Conservation (phyloP, 2,888 invertebrate genomes). For the Eupsilia transversa region DNA sequence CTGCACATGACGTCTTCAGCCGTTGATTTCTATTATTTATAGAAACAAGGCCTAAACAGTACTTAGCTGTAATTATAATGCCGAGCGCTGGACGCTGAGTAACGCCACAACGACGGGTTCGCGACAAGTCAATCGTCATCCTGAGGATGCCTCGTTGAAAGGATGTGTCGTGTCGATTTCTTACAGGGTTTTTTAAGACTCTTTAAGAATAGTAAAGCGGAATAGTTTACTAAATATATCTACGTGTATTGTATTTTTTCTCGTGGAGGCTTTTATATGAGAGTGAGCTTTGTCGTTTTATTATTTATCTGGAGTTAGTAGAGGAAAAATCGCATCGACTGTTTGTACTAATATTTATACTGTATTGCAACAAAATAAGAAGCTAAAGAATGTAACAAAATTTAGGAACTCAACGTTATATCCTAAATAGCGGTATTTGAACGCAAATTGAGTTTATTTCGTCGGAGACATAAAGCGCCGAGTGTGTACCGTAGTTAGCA, state of each 20-base stretch:
- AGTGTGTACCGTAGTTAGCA: conserved; percentile 59
- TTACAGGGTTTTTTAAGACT: too few relatives aligned
- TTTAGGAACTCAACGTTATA: conserved; percentile 19
- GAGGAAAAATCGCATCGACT: background rate
- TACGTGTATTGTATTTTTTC: too few relatives aligned
- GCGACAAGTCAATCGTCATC: too few relatives aligned
- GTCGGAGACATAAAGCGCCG: conserved; percentile 51
- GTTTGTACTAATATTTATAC: background rate
- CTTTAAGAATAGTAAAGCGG: too few relatives aligned
- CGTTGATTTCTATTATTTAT: background rate
- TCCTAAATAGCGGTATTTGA: conserved; percentile 55
- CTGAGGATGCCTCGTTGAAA: too few relatives aligned
- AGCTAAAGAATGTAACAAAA: conserved; percentile 23
- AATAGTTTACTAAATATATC: too few relatives aligned
- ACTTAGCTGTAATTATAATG: conserved; percentile 47
- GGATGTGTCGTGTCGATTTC: too few relatives aligned
- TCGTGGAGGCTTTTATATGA: background rate
- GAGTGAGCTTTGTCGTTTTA: background rate
- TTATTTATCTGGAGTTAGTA: background rate
- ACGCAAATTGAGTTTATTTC: conserved; percentile 66
- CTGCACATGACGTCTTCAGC: background rate
- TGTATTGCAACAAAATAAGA: conserved; percentile 7
- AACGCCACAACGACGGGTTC: too few relatives aligned
- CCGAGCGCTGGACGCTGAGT: too few relatives aligned
- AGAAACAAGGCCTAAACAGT: conserved; percentile 29